Evolutionary conservation across 2,888 invertebrate species (phyloP).

Genomic region (Athetis lepigone): DNA sequence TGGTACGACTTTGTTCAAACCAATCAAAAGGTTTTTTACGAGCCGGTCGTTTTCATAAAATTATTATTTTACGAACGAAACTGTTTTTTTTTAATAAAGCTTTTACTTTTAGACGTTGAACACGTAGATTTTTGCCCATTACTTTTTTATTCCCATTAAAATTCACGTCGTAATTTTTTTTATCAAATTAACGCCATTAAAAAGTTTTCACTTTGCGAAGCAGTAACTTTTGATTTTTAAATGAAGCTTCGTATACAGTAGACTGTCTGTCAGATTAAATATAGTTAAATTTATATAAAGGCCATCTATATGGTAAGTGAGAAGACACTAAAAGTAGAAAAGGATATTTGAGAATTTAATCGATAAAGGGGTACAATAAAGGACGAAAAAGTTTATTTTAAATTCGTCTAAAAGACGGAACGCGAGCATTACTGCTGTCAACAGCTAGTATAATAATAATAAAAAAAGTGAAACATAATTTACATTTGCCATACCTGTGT

Average conservation of each 20-base stretch:
- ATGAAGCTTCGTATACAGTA: conserved; percentile 1
- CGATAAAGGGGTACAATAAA: too few species aligned
- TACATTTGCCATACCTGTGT: too few species aligned
- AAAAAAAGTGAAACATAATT: too few species aligned
- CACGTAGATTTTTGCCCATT: conserved; percentile 38
- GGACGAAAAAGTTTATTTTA: too few species aligned
- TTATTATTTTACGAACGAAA: conserved; percentile 46
- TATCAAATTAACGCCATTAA: conserved; percentile 56
- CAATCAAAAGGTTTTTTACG: conserved; percentile 48
- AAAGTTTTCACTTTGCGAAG: conserved; percentile 50
- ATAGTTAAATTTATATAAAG: conserved; percentile 1
- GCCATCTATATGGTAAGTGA: too few species aligned
- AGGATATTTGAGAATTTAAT: too few species aligned
- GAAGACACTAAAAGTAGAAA: too few species aligned
- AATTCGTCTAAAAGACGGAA: too few species aligned
- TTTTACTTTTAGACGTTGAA: conserved; percentile 47
- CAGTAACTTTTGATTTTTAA: conserved; percentile 35
- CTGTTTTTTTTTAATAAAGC: conserved; percentile 50
- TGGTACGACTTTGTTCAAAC: conserved; percentile 15
- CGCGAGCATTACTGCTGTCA: too few species aligned
- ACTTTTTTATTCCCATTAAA: conserved; percentile 53
- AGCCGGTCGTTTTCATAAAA: conserved; percentile 31
- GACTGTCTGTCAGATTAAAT: background rate
- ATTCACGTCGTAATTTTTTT: conserved; percentile 51
- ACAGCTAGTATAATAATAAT: too few species aligned